These are phyloP conservation scores for Crotophaga sulcirostris DNA, from an alignment of 2,113 vertebrate genomes.

Conservation along the genomic window DNA sequence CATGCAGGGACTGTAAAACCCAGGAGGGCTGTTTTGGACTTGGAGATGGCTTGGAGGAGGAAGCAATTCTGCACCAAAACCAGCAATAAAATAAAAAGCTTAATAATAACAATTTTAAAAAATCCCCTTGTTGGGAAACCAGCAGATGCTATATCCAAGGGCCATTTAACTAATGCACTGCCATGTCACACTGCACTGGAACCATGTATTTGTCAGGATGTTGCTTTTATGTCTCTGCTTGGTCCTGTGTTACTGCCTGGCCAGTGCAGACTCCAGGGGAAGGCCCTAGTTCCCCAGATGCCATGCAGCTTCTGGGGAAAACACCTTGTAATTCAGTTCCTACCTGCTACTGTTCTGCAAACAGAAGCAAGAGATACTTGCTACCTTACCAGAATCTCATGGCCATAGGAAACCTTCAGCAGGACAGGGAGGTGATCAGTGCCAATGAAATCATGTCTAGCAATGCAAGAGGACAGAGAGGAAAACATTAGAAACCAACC, in stretches of 20 bases:
- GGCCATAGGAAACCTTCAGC: conserved; percentile 89
- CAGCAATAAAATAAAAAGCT: not conserved
- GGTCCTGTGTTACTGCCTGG: not conserved
- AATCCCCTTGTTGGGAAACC: not conserved
- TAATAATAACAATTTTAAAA: not conserved
- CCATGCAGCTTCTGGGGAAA: not conserved
- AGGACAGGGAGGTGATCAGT: conserved; percentile 84
- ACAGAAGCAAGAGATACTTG: not conserved
- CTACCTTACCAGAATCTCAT: conserved; percentile 89
- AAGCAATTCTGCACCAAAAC: not conserved
- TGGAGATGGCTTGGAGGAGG: not conserved
- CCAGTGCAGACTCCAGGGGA: not conserved
- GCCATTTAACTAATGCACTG: not conserved
- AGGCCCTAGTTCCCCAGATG: not conserved
- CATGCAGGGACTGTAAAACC: not conserved
- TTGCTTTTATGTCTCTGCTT: not conserved
- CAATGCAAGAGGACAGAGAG: not conserved
- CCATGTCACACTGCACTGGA: not conserved
- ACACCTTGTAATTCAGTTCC: not conserved
- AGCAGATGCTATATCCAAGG: not conserved
- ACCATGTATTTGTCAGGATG: not conserved
- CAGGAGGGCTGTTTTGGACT: not conserved
- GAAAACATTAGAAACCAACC: not conserved
- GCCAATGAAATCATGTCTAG: conserved; percentile 85
- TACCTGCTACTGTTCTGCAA: not conserved